phyloP scores from a whole-genome alignment of 2,113 vertebrate species.

The Psittacula cyanocephala region DNA sequence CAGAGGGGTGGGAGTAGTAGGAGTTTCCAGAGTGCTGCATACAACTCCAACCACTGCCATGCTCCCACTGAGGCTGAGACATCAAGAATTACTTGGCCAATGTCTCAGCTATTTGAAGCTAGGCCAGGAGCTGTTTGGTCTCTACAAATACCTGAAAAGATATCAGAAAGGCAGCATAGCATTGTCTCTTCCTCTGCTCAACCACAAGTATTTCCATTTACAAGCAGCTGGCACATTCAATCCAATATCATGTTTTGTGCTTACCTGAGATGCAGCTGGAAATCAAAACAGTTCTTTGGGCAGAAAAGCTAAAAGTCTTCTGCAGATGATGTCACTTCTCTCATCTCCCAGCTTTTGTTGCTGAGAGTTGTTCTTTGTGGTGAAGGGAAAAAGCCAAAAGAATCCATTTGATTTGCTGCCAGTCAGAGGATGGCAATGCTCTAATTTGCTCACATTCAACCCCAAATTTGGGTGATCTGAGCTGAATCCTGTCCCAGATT shows the following conservation, averaged over 20 bases:
- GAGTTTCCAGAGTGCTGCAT: not conserved
- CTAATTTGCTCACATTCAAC: not conserved
- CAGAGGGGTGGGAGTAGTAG: not conserved
- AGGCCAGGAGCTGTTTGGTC: not conserved
- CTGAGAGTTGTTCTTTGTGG: not conserved
- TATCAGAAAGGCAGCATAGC: not conserved
- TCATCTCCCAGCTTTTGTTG: not conserved
- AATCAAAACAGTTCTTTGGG: not conserved
- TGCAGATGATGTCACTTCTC: not conserved
- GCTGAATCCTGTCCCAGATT: not conserved
- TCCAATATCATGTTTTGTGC: not conserved
- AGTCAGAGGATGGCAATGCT: not conserved
- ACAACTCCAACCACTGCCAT: not conserved
- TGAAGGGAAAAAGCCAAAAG: not conserved
- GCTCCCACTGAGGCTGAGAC: not conserved
- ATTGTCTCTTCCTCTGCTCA: not conserved
- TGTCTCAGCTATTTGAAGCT: not conserved
- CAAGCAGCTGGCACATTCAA: not conserved
- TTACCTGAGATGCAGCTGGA: slow-evolving; percentile 39
- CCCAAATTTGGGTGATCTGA: not conserved
- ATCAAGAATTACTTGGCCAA: not conserved
- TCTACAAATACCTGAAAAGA: not conserved
- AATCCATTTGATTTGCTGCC: not conserved
- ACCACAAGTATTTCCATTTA: not conserved
- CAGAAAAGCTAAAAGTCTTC: not conserved